Conservation (phyloP, 2,113 vertebrate species). For the Calonectris borealis region DNA sequence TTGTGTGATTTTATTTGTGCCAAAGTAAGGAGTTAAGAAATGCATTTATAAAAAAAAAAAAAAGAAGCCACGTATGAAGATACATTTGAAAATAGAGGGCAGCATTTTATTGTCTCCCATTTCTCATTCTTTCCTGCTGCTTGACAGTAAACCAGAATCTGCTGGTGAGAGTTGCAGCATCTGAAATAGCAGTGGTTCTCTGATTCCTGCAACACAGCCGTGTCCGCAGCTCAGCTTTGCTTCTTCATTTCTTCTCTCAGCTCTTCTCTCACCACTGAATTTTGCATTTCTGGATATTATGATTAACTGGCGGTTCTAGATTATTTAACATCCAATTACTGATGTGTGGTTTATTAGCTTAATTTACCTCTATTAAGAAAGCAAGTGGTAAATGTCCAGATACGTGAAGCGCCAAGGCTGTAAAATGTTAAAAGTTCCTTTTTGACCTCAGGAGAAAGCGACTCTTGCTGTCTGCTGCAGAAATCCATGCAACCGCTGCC, state of each 20-base stretch:
- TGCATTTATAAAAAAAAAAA: not conserved
- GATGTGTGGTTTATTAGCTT: not conserved
- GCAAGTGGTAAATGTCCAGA: not conserved
- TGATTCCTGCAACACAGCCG: not conserved
- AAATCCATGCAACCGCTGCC: not conserved
- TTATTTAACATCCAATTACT: not conserved
- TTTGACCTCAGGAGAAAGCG: not conserved
- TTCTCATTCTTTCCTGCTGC: slow-evolving; percentile 40
- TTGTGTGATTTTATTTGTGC: not conserved
- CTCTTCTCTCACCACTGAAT: not conserved
- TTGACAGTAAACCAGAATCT: slow-evolving; percentile 32
- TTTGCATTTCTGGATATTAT: not conserved
- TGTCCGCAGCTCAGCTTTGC: not conserved
- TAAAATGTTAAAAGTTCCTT: not conserved
- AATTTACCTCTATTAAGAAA: not conserved
- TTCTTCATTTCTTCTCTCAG: not conserved
- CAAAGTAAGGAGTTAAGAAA: not conserved
- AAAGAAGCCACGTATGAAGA: not conserved
- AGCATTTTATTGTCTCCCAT: not conserved
- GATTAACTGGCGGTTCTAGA: not conserved
- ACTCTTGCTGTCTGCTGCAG: not conserved
- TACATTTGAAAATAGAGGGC: not conserved
- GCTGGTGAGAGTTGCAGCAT: not conserved
- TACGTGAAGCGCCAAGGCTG: rapidly evolving
- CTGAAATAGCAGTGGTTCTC: not conserved